Evolutionary conservation across 2,113 vertebrate species (phyloP).

Genomic region (Motacilla alba): DNA sequence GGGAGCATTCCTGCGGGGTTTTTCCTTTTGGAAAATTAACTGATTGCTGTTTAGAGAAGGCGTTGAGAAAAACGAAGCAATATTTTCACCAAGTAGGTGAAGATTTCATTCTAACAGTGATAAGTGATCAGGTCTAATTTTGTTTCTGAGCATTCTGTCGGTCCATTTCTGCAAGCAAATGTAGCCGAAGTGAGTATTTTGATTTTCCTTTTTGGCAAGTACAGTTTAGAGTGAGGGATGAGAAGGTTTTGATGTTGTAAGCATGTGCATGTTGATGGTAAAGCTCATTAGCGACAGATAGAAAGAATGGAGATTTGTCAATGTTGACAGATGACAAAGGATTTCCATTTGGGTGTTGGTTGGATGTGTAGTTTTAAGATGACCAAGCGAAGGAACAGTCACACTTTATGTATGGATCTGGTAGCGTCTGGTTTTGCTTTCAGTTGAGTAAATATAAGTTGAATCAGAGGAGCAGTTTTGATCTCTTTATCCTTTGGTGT

Average conservation of each 20-base stretch:
- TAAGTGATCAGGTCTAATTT: background rate
- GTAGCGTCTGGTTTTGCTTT: background rate
- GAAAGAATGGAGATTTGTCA: background rate
- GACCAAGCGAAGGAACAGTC: background rate
- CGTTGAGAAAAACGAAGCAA: background rate
- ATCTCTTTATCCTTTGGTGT: background rate
- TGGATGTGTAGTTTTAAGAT: slow-evolving; percentile 1
- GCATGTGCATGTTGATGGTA: background rate
- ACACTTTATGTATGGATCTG: background rate
- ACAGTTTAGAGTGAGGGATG: background rate
- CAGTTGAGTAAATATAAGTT: slow-evolving; percentile 10
- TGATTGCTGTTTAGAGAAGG: background rate
- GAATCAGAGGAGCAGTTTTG: background rate
- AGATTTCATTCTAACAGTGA: background rate
- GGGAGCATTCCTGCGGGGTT: background rate
- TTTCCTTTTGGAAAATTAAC: background rate
- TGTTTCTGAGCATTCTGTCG: background rate
- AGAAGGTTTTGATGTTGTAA: background rate
- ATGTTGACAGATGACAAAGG: background rate
- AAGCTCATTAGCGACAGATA: background rate
- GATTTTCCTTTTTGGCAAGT: background rate
- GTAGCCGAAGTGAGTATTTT: slow-evolving; percentile 27
- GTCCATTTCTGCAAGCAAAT: background rate
- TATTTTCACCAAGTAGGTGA: background rate
- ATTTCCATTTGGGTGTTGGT: slow-evolving; percentile 23